Conservation (phyloP, 2,888 invertebrate species). For the Drosophila nr. perissopoda region DNA sequence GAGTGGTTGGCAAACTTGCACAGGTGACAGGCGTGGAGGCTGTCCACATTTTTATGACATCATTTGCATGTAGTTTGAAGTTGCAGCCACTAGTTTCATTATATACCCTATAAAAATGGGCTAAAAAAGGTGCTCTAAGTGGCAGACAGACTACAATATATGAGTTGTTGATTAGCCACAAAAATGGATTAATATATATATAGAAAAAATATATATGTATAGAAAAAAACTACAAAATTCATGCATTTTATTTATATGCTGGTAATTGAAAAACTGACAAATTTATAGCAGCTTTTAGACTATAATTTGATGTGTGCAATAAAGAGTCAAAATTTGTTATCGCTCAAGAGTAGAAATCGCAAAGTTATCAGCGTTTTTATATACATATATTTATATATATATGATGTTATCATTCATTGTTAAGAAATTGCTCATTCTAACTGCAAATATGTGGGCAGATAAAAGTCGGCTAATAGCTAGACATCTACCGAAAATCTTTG, state of each 20-base stretch:
- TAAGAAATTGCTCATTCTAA: not conserved
- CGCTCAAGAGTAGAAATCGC: not conserved
- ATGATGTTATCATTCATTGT: not conserved
- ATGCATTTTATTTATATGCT: not conserved
- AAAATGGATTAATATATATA: not conserved
- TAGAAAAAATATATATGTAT: no score
- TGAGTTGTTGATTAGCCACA: not conserved
- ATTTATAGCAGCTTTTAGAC: not conserved
- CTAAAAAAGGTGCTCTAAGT: not conserved
- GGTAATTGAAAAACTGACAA: not conserved
- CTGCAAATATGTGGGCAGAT: not conserved
- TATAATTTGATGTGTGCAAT: not conserved
- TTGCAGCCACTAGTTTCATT: conserved; percentile 46
- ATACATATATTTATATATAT: not conserved
- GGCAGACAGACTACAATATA: not conserved
- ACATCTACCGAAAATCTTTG: not conserved
- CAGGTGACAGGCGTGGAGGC: conserved; percentile 44
- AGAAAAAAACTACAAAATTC: no score
- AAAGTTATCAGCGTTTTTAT: not conserved
- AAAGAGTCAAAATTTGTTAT: not conserved
- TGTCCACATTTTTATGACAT: conserved; percentile 52
- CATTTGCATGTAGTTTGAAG: conserved; percentile 69
- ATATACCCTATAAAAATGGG: not conserved
- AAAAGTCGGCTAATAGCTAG: not conserved
- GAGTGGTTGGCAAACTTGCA: conserved; percentile 52